Percentiles rank a stretch among this genome's conserved stretches.
These are phyloP conservation scores for Lutjanus erythropterus DNA, from an alignment of 2,113 vertebrate species.

Conservation along the genomic window DNA sequence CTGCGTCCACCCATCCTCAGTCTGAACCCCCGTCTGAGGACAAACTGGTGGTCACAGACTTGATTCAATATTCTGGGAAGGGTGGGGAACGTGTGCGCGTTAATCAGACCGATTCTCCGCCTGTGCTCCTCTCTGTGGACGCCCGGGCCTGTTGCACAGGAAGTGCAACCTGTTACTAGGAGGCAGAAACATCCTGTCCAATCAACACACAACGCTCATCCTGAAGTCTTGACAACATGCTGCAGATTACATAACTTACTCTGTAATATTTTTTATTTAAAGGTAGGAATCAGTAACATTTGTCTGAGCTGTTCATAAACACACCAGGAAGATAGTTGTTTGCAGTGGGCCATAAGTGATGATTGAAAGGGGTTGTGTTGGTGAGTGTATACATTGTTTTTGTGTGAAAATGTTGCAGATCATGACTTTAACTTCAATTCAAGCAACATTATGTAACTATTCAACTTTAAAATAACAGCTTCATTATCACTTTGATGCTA, in stretches of 20 bases:
- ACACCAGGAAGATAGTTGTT: too few relatives aligned
- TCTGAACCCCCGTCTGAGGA: slow-evolving; percentile 29
- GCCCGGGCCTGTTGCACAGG: slow-evolving; percentile 43
- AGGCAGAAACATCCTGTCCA: slow-evolving; percentile 47
- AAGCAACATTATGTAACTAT: too few relatives aligned
- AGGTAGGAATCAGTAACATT: too few relatives aligned
- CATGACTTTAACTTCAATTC: too few relatives aligned
- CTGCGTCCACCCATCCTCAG: slow-evolving; percentile 35
- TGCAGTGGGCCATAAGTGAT: too few relatives aligned
- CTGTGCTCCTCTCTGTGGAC: not conserved
- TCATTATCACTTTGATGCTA: too few relatives aligned
- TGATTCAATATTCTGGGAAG: slow-evolving; percentile 35
- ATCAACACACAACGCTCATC: slow-evolving; percentile 36
- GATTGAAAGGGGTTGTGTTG: too few relatives aligned
- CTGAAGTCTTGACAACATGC: not conserved
- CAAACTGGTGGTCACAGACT: not conserved
- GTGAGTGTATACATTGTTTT: too few relatives aligned
- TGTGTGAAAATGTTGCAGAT: too few relatives aligned
- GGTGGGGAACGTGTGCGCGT: not conserved
- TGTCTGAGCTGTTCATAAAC: too few relatives aligned
- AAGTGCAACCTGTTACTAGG: slow-evolving; percentile 55
- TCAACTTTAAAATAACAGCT: too few relatives aligned
- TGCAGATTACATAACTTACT: not conserved
- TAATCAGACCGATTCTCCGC: slow-evolving; percentile 18
- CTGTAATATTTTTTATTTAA: too few relatives aligned